Evolutionary conservation across 2,888 invertebrate genomes (phyloP).

Genomic region (Drosophila prolongata): DNA sequence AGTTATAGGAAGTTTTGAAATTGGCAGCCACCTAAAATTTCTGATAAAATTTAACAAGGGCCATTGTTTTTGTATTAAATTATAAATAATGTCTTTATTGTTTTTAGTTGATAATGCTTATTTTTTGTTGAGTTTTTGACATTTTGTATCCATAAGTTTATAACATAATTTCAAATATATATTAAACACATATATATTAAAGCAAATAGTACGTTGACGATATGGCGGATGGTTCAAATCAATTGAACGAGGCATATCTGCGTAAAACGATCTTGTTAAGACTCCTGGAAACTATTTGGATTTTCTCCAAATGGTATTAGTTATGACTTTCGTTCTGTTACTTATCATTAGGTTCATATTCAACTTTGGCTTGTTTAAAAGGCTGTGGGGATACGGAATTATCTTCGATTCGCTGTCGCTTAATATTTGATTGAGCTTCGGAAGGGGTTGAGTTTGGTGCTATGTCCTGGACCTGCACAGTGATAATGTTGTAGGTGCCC

Average conservation of each 20-base stretch:
- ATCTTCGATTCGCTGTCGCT: constrained; percentile 2
- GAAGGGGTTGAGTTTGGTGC: not conserved
- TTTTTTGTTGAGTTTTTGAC: constrained; percentile 40
- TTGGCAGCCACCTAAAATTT: constrained; percentile 3
- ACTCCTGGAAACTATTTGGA: not conserved
- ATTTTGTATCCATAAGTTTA: constrained; percentile 35
- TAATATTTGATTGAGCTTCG: not conserved
- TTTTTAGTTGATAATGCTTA: constrained; percentile 29
- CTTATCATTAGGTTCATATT: not conserved
- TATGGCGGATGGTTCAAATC: constrained; percentile 20
- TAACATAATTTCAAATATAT: constrained; percentile 30
- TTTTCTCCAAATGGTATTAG: constrained; percentile 1
- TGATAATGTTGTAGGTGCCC: constrained; percentile 2
- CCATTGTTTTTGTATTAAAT: constrained; percentile 17
- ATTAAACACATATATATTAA: constrained; percentile 30
- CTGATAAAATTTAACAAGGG: constrained; percentile 9
- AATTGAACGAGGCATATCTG: constrained; percentile 18
- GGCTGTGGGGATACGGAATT: not conserved
- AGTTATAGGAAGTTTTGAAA: constrained; percentile 8
- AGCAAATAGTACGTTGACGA: not conserved
- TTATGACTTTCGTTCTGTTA: not conserved
- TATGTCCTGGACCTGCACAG: constrained; percentile 9
- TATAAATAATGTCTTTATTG: constrained; percentile 29
- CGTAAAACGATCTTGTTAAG: not conserved
- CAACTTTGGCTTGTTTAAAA: not conserved